Base-by-base conservation (phyloP, 92 coral and sea anemone species). In the Heteractis magnifica region DNA sequence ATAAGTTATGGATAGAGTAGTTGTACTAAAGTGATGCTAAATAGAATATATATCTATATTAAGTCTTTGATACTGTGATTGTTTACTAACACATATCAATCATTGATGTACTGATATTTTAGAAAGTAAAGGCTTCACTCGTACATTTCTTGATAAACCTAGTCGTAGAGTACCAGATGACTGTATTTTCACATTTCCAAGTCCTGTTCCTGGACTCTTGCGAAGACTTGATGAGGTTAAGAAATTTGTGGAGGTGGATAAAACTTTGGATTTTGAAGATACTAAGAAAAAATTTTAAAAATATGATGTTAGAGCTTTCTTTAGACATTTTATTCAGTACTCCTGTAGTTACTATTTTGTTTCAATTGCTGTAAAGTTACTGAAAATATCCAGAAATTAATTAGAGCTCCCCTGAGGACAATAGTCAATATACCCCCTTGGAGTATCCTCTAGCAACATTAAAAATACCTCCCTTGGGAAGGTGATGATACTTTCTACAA, bases 71-170 rank as follows among this genome's bases (percentile, higher is more conserved):
- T 76, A 50, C 2, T 73, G 9, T 76, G 13, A 44, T 53, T 4
- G 21, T 8, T 23, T 23, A 51, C 34, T 56, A 8, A 59, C 13
- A 19, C 82, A 48, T 51, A 19, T 34, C 68, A 18, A 12, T 62
- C 83, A 92, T 49, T 91, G 88, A 8, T 89, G 91, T 49, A 87
- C 90, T 23, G 94, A 80, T 6, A 91, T 88, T 56, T 93, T 91
- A 3, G 98, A 82, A 53, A 89, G 92, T 26, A 95, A 84, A 10
- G 98, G 98, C 73, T 93, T 95, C 18, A 95, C 98, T 26, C 97
- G 89, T 16, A 90, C 92, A 90, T 95, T 93, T 79, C 98, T 87
- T 77, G 98, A 95, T 71, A 95, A 97, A 20, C 98, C 98, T 55
- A 95, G 85, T 56, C 98, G 90, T 52, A 95, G 86, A 41, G 98